Percentiles rank a stretch among this genome's conserved stretches.
Evolutionary conservation across 1,140 invertebrate genomes (phyloP).

Genomic region (Drosophila ironensis): DNA sequence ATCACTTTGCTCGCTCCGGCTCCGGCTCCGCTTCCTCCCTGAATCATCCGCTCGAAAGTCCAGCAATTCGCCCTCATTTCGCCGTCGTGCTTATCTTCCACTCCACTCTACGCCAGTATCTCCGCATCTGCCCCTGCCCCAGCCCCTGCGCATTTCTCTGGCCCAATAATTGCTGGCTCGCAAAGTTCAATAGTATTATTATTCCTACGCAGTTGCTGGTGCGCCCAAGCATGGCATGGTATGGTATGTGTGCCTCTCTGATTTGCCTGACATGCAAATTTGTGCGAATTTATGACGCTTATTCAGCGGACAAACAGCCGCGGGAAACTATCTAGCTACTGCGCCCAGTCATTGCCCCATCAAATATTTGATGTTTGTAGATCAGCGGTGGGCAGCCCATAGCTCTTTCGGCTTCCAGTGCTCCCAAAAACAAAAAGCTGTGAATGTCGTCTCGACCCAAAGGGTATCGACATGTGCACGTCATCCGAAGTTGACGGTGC

Average conservation of each 20-base stretch:
- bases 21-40: slow-evolving; percentile 2
- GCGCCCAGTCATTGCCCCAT: not conserved
- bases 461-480: no score
- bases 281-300: slow-evolving; percentile 36
- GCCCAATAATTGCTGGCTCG: slow-evolving; percentile 44
- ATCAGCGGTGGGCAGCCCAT: no score
- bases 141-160: slow-evolving; percentile 21
- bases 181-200: slow-evolving; percentile 37
- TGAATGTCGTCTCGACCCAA: no score
- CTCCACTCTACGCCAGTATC: no score
- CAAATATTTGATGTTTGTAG: not conserved
- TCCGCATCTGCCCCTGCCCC: not conserved
- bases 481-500: no score
- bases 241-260: no score
- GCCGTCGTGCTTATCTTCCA: slow-evolving; percentile 13
- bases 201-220: slow-evolving; percentile 31
- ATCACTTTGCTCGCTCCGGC: not conserved
- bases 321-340: not conserved
- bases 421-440: no score
- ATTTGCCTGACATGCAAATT: slow-evolving; percentile 64
- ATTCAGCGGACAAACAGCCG: slow-evolving; percentile 14
- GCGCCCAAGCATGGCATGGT: no score
- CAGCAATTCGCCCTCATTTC: slow-evolving; percentile 37
- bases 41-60: slow-evolving; percentile 20
- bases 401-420: no score